Evolutionary conservation across 2,113 vertebrate genomes (phyloP).

Genomic region (Heterotilapia buettikoferi): DNA sequence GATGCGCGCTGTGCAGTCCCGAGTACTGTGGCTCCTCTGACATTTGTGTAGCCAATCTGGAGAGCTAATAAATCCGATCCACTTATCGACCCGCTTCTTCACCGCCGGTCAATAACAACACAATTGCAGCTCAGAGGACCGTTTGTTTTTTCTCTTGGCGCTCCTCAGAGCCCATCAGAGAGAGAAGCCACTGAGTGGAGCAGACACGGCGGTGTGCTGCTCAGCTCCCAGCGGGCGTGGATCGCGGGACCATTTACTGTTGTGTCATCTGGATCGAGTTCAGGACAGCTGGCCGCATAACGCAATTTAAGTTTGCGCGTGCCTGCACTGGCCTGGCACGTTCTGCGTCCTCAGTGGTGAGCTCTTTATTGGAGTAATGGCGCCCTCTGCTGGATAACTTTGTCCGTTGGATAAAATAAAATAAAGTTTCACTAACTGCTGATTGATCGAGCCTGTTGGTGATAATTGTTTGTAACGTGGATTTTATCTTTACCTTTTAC

Average conservation of each 20-base stretch:
- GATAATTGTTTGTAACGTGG: neutral
- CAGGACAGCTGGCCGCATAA: neutral
- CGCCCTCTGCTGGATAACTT: slow-evolving; percentile 25
- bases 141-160: neutral
- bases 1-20: neutral
- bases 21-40: neutral
- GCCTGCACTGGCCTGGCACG: neutral
- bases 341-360: neutral
- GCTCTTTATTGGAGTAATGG: neutral
- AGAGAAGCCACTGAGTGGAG: neutral
- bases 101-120: slow-evolving; percentile 5
- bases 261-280: neutral
- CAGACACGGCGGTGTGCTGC: neutral
- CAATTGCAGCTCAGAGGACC: neutral
- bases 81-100: slow-evolving; percentile 21
- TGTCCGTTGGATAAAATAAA: neutral
- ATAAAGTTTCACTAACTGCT: neutral
- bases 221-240: neutral
- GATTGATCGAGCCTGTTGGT: neutral
- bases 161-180: neutral
- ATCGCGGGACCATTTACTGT: neutral
- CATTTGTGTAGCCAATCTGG: slow-evolving; percentile 4
- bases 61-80: slow-evolving; percentile 38
- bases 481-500: neutral
- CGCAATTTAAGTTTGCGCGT: neutral